Evolutionary conservation across 2,888 invertebrate genomes (phyloP), one percentile per base, ranked within the genome.

Genomic region (Ophraella communa): DNA sequence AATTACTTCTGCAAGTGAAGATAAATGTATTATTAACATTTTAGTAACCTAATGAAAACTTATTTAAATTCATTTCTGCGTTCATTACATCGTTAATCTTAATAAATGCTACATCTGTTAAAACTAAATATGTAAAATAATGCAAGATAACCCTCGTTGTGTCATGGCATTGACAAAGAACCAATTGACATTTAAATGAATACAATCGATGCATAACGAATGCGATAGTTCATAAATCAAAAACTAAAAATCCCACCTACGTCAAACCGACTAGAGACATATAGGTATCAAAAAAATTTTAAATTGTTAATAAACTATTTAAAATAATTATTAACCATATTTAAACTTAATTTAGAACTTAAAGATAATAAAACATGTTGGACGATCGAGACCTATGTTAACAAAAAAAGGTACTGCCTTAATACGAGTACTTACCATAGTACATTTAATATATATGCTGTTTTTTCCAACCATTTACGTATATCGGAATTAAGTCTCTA

Each of bases 151-250:
- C 17, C 49, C 49, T 51, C 27, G 23, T 49, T 21, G 49, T 51
- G 17, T 51, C 27, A 51, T 24, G 49, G 23, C 23, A 51, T 14
- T 51, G 49, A 51, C 52, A 60, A 60, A 60, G 52, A 60, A 52
- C 52, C 44, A 52, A 60, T 60, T 60, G 60, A 52, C 39, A 60
- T 60, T 60, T 60, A 52, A 52, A 60, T 60, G 27, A 33, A 60
- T 52, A 44, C 52, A 60, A 60, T 60, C 60, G 52, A 39, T 42
- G 39, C 54, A 42, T 23, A 39, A 39, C 33, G 20, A 35, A 53
- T 53, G 18, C 47, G 47, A 39, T 33, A 39, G 49, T 14, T 35
- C 24, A 33, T 35, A 58, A 33, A 23, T 17, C 35, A 47, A 58
- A 58, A 53, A 17, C 11, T 20, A 20, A 27, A 53, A 53, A 53